phyloP scores from a whole-genome alignment of 2,888 invertebrate genomes.

The Apotomis turbidana region DNA sequence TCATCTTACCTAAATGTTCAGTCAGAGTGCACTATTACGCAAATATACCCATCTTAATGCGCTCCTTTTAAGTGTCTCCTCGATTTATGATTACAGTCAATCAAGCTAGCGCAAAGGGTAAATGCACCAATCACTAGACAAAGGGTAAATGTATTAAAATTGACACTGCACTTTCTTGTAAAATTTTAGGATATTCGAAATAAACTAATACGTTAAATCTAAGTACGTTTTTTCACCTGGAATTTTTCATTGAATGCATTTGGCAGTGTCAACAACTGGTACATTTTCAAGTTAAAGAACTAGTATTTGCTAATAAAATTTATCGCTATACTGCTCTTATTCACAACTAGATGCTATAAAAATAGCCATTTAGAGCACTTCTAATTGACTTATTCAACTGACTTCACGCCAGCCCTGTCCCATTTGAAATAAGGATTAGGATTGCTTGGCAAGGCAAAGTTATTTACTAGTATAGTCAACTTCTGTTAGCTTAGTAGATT shows the following conservation, averaged over 20 bases:
- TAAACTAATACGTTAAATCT: no score
- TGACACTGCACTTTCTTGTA: no score
- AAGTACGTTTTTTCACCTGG: background rate
- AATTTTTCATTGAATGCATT: background rate
- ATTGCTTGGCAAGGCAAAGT: background rate
- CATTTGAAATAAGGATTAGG: background rate
- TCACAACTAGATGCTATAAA: slow-evolving; percentile 31
- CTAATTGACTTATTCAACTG: slow-evolving; percentile 51
- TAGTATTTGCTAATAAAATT: slow-evolving; percentile 31
- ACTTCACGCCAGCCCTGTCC: background rate
- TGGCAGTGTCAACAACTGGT: slow-evolving; percentile 15
- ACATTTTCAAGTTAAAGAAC: slow-evolving; percentile 8
- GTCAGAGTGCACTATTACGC: background rate
- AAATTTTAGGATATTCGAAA: no score
- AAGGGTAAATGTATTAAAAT: no score
- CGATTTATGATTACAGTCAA: background rate
- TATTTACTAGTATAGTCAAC: slow-evolving; percentile 42
- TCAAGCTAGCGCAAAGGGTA: background rate
- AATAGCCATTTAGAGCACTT: slow-evolving; percentile 42
- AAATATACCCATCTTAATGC: background rate
- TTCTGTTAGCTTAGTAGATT: slow-evolving; percentile 47
- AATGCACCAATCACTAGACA: background rate
- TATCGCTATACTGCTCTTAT: slow-evolving; percentile 29
- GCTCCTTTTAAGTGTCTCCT: background rate
- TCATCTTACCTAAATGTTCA: no score